Evolutionary conservation across 2,113 vertebrate genomes (phyloP).

Genomic region (Dunckerocampus dactyliophorus): DNA sequence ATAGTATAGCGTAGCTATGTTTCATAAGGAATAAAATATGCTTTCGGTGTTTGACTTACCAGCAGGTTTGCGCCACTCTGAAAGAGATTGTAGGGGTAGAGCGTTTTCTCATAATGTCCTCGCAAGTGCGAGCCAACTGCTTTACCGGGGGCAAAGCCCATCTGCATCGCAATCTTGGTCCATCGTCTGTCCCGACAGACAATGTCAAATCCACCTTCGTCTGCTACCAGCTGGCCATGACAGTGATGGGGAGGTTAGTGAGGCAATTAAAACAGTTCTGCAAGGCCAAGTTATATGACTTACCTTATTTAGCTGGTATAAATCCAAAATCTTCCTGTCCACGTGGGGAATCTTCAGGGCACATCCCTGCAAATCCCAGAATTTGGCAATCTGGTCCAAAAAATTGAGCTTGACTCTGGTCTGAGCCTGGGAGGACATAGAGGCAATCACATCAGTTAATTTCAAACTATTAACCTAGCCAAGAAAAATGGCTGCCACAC

Average conservation of each 20-base stretch:
- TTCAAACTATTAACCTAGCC: background rate
- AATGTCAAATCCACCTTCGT: constrained; percentile 92
- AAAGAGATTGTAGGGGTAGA: constrained; percentile 95
- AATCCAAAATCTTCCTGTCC: constrained; percentile 94
- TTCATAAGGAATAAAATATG: background rate
- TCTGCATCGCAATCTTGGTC: constrained; percentile 91
- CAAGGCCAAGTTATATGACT: background rate
- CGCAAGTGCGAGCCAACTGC: constrained; percentile 93
- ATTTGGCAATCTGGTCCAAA: constrained; percentile 97
- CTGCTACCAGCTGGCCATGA: constrained; percentile 84
- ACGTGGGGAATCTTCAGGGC: constrained; percentile 95
- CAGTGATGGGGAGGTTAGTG: background rate
- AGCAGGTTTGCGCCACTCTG: constrained; percentile 86
- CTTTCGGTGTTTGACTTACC: constrained; percentile 74
- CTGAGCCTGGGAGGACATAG: constrained; percentile 78
- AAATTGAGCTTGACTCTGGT: constrained; percentile 97
- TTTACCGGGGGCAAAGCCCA: constrained; percentile 95
- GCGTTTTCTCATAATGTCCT: constrained; percentile 89
- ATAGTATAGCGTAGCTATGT: background rate
- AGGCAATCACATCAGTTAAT: background rate
- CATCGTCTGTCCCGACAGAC: constrained; percentile 92
- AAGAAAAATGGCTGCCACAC: background rate
- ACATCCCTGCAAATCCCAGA: constrained; percentile 98
- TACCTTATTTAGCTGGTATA: constrained; percentile 92
- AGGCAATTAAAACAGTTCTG: background rate